Conservation (phyloP, 2,888 invertebrate genomes). For the Heliconius cydno region DNA sequence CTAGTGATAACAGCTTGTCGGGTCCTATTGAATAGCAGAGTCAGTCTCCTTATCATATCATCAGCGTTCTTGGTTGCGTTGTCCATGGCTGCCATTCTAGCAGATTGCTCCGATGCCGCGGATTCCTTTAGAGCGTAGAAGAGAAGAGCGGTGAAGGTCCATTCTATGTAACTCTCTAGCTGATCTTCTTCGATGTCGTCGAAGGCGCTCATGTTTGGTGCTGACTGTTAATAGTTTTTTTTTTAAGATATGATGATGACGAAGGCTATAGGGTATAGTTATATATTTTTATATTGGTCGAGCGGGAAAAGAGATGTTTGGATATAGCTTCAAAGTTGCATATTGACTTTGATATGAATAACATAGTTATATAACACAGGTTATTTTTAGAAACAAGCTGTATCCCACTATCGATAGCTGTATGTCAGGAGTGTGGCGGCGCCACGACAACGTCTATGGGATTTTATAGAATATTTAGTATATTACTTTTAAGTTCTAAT, state of each 20-base stretch:
- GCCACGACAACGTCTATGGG: no score
- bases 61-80: slow-evolving; percentile 92
- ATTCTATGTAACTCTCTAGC: slow-evolving; percentile 88
- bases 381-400: no score
- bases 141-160: slow-evolving; percentile 87
- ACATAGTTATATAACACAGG: no score
- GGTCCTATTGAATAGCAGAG: slow-evolving; percentile 89
- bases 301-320: no score
- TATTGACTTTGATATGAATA: no score
- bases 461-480: no score
- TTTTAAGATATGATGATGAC: neutral
- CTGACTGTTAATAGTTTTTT: slow-evolving; percentile 59
- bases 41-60: slow-evolving; percentile 90
- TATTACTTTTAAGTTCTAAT: neutral
- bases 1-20: slow-evolving; percentile 93
- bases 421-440: no score
- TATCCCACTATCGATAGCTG: no score
- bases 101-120: slow-evolving; percentile 90
- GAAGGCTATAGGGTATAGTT: neutral
- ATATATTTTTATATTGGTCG: neutral
- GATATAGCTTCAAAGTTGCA: no score
- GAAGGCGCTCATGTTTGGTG: slow-evolving; percentile 86
- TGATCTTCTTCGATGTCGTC: slow-evolving; percentile 88
- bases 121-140: slow-evolving; percentile 90
- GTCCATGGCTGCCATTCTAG: slow-evolving; percentile 93